These are phyloP conservation scores for Amphiprion ocellaris DNA, from an alignment of 2,113 vertebrate species.

Conservation along the genomic window DNA sequence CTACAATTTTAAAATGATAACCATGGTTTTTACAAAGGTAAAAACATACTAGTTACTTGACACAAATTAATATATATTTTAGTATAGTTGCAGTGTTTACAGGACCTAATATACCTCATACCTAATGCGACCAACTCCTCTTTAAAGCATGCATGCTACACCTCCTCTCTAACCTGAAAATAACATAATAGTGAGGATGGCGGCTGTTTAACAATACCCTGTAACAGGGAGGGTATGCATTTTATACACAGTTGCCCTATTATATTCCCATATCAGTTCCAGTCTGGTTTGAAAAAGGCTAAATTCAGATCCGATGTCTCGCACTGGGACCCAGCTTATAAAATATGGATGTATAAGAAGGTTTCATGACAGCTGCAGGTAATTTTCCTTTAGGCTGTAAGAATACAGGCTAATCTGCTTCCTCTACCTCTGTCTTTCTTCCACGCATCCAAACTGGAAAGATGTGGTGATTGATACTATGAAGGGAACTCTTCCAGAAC, in stretches of 20 bases:
- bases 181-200: neutral
- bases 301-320: constrained; percentile 72
- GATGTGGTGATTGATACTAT: constrained; percentile 55
- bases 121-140: neutral
- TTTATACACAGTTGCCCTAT: constrained; percentile 45
- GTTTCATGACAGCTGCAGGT: constrained; percentile 68
- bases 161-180: neutral
- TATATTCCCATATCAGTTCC: constrained; percentile 43
- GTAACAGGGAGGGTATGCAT: constrained; percentile 35
- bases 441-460: constrained; percentile 47
- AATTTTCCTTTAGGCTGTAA: constrained; percentile 60
- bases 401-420: constrained; percentile 50
- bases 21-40: too few relatives aligned
- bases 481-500: constrained; percentile 48
- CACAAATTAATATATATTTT: too few relatives aligned
- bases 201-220: constrained; percentile 19
- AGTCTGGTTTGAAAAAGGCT: constrained; percentile 52
- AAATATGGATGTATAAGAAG: constrained; percentile 75
- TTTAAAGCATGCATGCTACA: neutral
- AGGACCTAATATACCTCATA: too few relatives aligned
- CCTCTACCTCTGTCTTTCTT: constrained; percentile 53
- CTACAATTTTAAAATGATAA: too few relatives aligned
- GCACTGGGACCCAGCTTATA: constrained; percentile 59
- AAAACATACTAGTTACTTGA: too few relatives aligned
- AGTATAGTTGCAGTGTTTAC: too few relatives aligned